These are phyloP conservation scores for Oscheius onirici DNA, from an alignment of 2,888 invertebrate genomes.

Conservation along the genomic window DNA sequence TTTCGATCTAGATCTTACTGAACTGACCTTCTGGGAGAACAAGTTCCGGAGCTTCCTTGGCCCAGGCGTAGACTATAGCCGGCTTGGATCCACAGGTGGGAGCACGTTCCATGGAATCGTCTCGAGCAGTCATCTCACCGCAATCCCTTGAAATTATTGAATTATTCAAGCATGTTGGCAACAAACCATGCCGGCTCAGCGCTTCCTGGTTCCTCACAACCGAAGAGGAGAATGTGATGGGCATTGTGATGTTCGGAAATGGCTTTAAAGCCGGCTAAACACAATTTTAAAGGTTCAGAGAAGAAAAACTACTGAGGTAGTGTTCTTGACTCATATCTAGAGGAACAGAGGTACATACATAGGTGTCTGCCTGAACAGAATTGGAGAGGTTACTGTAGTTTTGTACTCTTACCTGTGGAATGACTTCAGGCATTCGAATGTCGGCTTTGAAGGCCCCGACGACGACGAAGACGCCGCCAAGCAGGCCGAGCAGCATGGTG, in stretches of 20 bases:
- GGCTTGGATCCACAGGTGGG: slow-evolving; percentile 81
- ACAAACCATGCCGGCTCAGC: slow-evolving; percentile 82
- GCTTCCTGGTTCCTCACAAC: slow-evolving; percentile 84
- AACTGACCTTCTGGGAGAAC: slow-evolving; percentile 79
- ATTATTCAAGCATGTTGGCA: too few species aligned
- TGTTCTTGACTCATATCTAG: slow-evolving; percentile 84
- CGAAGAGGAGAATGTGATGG: slow-evolving; percentile 92
- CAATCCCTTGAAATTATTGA: slow-evolving; percentile 79
- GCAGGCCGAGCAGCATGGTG: slow-evolving; percentile 29
- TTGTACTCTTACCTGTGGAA: slow-evolving; percentile 8
- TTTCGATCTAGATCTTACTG: too few species aligned
- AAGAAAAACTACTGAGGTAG: slow-evolving; percentile 90
- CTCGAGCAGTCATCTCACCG: slow-evolving; percentile 84
- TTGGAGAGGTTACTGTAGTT: background rate
- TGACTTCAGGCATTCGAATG: slow-evolving; percentile 54
- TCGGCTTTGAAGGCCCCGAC: slow-evolving; percentile 28
- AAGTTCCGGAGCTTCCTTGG: slow-evolving; percentile 86
- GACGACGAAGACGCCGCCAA: slow-evolving; percentile 12
- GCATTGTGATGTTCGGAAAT: slow-evolving; percentile 89
- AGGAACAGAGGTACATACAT: slow-evolving; percentile 89
- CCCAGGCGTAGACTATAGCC: slow-evolving; percentile 88
- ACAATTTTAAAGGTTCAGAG: too few species aligned
- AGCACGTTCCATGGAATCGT: slow-evolving; percentile 73
- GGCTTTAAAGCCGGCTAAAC: slow-evolving; percentile 86
- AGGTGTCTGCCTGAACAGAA: slow-evolving; percentile 84